Conservation (phyloP, 2,113 vertebrate genomes). For the Rattus norvegicus region DNA sequence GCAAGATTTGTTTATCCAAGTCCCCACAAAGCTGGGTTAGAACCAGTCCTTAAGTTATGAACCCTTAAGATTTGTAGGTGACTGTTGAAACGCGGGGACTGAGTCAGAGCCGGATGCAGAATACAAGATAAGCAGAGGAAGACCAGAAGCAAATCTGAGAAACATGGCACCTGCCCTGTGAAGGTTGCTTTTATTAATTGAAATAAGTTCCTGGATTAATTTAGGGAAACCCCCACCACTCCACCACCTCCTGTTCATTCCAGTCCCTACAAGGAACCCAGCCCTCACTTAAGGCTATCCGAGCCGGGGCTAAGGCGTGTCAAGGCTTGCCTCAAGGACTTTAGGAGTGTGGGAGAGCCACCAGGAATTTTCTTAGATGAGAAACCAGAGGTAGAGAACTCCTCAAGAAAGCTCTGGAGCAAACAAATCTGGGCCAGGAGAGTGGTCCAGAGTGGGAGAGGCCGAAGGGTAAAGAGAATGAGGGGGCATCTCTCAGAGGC, state of each 20-base stretch:
- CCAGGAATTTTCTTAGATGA: background rate
- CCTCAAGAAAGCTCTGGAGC: background rate
- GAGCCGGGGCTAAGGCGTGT: background rate
- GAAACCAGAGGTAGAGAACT: background rate
- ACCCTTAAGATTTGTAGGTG: background rate
- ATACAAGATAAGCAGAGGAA: background rate
- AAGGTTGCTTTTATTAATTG: conserved; percentile 7
- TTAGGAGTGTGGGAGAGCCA: background rate
- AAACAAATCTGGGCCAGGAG: background rate
- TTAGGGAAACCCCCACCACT: background rate
- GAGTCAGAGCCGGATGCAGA: background rate
- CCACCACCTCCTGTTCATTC: background rate
- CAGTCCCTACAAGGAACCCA: background rate
- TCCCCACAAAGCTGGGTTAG: background rate
- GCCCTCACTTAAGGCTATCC: background rate
- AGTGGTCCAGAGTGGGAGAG: background rate
- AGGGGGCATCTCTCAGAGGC: background rate
- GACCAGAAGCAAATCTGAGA: background rate
- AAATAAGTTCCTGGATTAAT: conserved; percentile 55
- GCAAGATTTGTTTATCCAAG: background rate
- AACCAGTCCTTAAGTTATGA: background rate
- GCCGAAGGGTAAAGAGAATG: background rate
- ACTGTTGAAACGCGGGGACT: background rate
- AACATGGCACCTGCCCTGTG: background rate
- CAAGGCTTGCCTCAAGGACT: background rate